phyloP scores from a whole-genome alignment of 2,888 invertebrate species.

The Linhomoeus sp. region DNA sequence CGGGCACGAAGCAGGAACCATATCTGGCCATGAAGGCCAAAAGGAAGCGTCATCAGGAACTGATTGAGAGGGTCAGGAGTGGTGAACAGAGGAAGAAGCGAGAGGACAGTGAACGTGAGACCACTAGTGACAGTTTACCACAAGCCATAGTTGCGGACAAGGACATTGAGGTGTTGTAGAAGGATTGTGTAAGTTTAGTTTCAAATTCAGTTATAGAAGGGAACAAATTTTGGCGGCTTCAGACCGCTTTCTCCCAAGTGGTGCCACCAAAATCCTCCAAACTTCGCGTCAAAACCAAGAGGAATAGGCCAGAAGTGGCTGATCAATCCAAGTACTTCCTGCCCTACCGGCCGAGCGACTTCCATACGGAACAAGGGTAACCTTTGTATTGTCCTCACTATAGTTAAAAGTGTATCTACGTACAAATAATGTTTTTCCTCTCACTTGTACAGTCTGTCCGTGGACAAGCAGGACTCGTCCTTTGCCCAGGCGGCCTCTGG shows the following conservation, averaged over 20 bases:
- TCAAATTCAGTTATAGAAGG: no score
- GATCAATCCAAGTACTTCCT: slow-evolving; percentile 42
- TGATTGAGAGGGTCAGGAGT: no score
- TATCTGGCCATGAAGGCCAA: slow-evolving; percentile 64
- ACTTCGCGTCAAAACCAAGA: background rate
- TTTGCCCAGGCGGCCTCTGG: slow-evolving; percentile 59
- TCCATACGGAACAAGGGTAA: slow-evolving; percentile 40
- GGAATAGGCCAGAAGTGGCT: background rate
- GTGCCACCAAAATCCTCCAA: slow-evolving; percentile 30
- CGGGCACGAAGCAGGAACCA: slow-evolving; percentile 53
- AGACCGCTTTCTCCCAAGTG: no score
- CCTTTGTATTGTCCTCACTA: slow-evolving; percentile 32
- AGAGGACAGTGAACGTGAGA: no score
- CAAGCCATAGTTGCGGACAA: no score
- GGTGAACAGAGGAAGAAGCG: slow-evolving; percentile 16
- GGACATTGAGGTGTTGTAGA: no score
- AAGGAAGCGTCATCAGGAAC: slow-evolving; percentile 44
- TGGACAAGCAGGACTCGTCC: slow-evolving; percentile 40
- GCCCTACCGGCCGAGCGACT: slow-evolving; percentile 61
- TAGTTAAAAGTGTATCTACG: no score
- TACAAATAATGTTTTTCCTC: no score
- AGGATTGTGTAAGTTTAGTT: no score
- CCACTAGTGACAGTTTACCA: no score
- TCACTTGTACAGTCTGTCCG: slow-evolving; percentile 32
- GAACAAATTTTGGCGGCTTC: no score